Evolutionary conservation across 1,140 invertebrate species (phyloP), one percentile per base, ranked within the genome.

Genomic region (Portunus trituberculatus): DNA sequence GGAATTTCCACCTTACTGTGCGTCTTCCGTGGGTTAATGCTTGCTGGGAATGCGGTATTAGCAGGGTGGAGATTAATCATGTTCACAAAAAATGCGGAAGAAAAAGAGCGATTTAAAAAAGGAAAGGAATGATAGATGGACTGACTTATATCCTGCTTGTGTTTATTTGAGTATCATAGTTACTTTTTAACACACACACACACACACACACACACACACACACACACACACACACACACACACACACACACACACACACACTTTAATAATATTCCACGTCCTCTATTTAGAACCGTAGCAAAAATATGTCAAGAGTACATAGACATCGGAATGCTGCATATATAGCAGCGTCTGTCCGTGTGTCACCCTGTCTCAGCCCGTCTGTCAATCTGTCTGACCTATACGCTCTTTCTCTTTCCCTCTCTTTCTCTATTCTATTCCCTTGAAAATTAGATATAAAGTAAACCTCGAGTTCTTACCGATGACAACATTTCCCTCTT

Each of bases 201-300:
- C 48, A 52, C 48, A 52, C 48, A 7, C 48, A 52, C 48, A 52
- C 48, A 7, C 52, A 59, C 52, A 59, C 52, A 59, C 52, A 59
- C 52, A 59, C 52, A 59, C 52, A 59, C 67, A 76, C 67, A 76
- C n/a, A 25, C 67, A n/a, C 67, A n/a, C n/a, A n/a, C n/a, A 76
- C 67, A 76, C 67, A 76, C 20, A n/a, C 67, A 76, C 67, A 76
- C n/a, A n/a, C 67, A 76, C 67, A n/a, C 67, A 76, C 67, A n/a
- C 52, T 76, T 76, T 76, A n/a, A 76, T 20, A 76, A n/a, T n/a
- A 76, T n/a, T n/a, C n/a, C 20, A 7, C 8, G 12, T 25, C 20
- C n/a, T n/a, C 6, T 76, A 25, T 76, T 76, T 76, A 76, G 67
- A 76, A 76, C 8, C 16, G 52, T 14, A 0, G 20, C n/a, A 76